These are phyloP conservation scores for Hirtodrosophila confusa DNA, from an alignment of 2,888 invertebrate species.

Conservation along the genomic window DNA sequence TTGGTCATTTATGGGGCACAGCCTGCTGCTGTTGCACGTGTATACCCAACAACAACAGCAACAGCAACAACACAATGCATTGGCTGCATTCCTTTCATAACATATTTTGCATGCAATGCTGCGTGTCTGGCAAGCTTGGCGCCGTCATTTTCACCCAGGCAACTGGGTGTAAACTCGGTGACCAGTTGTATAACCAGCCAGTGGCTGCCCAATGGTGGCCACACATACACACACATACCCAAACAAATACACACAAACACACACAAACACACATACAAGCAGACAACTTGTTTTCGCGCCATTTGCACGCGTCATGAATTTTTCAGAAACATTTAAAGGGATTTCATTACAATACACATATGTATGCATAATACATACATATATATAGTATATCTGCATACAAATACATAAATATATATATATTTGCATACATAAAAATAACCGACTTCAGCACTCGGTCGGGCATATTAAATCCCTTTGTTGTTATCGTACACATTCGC, in stretches of 20 bases:
- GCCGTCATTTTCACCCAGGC: slow-evolving; percentile 69
- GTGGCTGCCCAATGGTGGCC: slow-evolving; percentile 33
- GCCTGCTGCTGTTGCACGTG: slow-evolving; percentile 52
- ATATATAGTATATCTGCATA: slow-evolving; percentile 4
- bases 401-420: neutral
- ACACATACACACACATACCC: slow-evolving; percentile 21
- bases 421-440: slow-evolving; percentile 10
- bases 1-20: slow-evolving; percentile 60
- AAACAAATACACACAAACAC: slow-evolving; percentile 11
- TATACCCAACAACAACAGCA: slow-evolving; percentile 29
- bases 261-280: slow-evolving; percentile 21
- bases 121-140: slow-evolving; percentile 74
- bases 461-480: slow-evolving; percentile 42
- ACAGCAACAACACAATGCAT: slow-evolving; percentile 43
- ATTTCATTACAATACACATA: slow-evolving; percentile 72
- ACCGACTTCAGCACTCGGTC: slow-evolving; percentile 20
- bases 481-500: slow-evolving; percentile 38
- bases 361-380: slow-evolving; percentile 11
- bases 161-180: slow-evolving; percentile 30
- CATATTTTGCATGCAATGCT: slow-evolving; percentile 75
- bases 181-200: slow-evolving; percentile 43
- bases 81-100: slow-evolving; percentile 69
- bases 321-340: slow-evolving; percentile 79
- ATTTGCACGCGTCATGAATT: slow-evolving; percentile 80
- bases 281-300: slow-evolving; percentile 76